phyloP scores from a whole-genome alignment of 2,888 invertebrate genomes.

The Dioctria linearis region DNA sequence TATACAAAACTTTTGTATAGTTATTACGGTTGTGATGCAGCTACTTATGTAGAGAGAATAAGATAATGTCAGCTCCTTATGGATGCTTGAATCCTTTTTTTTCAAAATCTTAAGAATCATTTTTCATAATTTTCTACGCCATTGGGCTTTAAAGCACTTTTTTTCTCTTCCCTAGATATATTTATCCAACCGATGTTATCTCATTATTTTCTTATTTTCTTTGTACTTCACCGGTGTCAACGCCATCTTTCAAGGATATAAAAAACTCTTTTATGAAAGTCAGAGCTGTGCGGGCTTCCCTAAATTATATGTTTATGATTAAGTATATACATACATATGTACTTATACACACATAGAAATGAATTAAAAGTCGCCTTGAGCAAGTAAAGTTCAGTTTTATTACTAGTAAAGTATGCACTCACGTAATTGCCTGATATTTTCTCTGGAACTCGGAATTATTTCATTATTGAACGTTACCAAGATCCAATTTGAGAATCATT shows the following conservation, averaged over 20 bases:
- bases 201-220: constrained; percentile 41
- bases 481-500: constrained; percentile 28
- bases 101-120: constrained; percentile 17
- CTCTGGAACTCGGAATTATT: constrained; percentile 21
- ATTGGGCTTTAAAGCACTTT: background rate
- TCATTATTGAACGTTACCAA: constrained; percentile 7
- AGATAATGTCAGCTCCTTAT: background rate
- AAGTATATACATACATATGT: too few relatives aligned
- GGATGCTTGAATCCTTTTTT: background rate
- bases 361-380: background rate
- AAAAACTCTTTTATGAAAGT: constrained; percentile 24
- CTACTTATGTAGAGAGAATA: background rate
- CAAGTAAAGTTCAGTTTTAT: constrained; percentile 1
- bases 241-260: constrained; percentile 46
- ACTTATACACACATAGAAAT: too few relatives aligned
- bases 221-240: constrained; percentile 16
- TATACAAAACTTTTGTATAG: background rate
- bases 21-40: constrained; percentile 7
- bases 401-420: too few relatives aligned
- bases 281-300: constrained; percentile 21
- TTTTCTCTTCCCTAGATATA: constrained; percentile 1
- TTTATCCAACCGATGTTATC: constrained; percentile 6
- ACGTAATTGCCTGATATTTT: constrained; percentile 13
- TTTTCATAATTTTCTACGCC: constrained; percentile 41
- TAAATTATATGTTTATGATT: background rate